Percentiles rank a stretch among this genome's conserved stretches.
These are phyloP conservation scores for Albula goreensis DNA, from an alignment of 2,113 vertebrate genomes.

Conservation along the genomic window DNA sequence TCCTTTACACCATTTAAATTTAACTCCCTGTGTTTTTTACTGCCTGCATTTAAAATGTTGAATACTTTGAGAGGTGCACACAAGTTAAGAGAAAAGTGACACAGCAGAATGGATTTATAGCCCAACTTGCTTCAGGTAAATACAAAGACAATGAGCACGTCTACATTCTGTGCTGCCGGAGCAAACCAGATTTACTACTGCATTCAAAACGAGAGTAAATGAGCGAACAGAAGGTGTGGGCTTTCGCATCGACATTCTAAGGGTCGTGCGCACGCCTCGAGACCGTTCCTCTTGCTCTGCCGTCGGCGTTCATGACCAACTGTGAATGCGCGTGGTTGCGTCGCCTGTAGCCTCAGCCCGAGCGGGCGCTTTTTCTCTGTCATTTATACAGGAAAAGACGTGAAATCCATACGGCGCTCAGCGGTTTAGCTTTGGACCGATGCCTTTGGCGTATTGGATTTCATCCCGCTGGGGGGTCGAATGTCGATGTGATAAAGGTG, in stretches of 20 bases:
- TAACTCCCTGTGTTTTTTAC: no score
- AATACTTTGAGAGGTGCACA: no score
- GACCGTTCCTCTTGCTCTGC: neutral
- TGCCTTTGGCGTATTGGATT: conserved; percentile 47
- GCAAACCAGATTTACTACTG: neutral
- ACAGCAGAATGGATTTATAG: no score
- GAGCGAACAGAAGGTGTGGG: no score
- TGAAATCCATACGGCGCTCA: conserved; percentile 50
- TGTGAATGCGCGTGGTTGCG: conserved; percentile 1
- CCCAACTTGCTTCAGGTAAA: no score
- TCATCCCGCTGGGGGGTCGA: conserved; percentile 37
- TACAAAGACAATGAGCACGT: no score
- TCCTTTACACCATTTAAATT: no score
- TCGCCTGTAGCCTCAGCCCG: conserved; percentile 42
- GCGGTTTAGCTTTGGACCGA: conserved; percentile 36
- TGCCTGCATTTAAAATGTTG: no score
- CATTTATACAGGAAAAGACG: conserved; percentile 16
- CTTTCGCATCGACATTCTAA: neutral
- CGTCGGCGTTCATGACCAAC: neutral
- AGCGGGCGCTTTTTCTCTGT: conserved; percentile 22
- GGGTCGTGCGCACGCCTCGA: neutral
- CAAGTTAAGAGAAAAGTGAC: no score
- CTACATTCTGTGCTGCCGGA: neutral
- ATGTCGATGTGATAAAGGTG: conserved; percentile 51
- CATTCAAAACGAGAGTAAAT: neutral